Evolutionary conservation across 2,113 vertebrate genomes (phyloP), one percentile per base, ranked within the genome.

Genomic region (Nothobranchius kuhntae): DNA sequence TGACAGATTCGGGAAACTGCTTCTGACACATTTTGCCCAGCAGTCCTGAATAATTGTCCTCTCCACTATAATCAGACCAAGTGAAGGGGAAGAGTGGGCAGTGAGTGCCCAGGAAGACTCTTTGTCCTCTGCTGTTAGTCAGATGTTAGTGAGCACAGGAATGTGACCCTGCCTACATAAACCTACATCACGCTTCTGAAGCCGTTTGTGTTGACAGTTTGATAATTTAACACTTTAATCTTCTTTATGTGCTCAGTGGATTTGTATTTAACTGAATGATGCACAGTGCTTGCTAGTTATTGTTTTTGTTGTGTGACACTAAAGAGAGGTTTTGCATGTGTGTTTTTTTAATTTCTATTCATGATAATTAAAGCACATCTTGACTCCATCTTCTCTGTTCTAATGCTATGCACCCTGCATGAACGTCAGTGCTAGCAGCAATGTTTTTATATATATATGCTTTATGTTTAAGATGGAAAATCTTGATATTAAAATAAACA

Each of bases 1-100:
- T 36, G 63, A 35, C n/a, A 52, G 61, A 62, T 51, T 77, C 35
- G 21, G 30, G 15, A 4, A 13, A 75, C 64, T 53, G 15, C 0
- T 15, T 63, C 47, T 72, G 61, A 65, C 60, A 62, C 1, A 47
- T 72, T 53, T 14, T 15, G 54, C 53, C 53, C 53, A 17, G 21
- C 14, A 66, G 24, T 4, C 65, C 47, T 86, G 76, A 86, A 68
- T 88, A 69, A 86, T 71, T 80, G 75, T 65, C 13, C 53, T 61
- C 50, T 61, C 26, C 57, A 15, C 30, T 11, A 64, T 67, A 71
- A 74, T 83, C 62, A 35, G 61, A 75, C 55, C 73, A 63, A 75
- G 67, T 48, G 42, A 55, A 76, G 61, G 11, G 73, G 76, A 85
- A 71, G 55, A 7, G 65, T 76, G 71, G 74, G 70, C 53, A 47